Evolutionary conservation across 2,797 vertebrate species (phyloP).

Genomic region (Enteromius thamalakanensis): DNA sequence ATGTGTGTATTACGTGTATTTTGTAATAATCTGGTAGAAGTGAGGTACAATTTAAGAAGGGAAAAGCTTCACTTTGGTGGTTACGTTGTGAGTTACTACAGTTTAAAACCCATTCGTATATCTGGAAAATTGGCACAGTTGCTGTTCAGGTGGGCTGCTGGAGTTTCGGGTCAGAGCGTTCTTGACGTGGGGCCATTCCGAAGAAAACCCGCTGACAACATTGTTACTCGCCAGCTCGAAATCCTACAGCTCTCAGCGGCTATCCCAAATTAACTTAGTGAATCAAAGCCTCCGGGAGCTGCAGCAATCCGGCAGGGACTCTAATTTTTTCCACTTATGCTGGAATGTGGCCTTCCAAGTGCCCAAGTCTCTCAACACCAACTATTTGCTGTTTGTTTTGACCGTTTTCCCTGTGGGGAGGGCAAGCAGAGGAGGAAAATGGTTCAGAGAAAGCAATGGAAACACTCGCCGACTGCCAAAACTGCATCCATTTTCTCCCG

Average conservation of each 20-base stretch:
- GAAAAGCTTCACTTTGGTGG: background rate
- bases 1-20: no score
- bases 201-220: constrained; percentile 45
- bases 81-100: background rate
- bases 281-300: constrained; percentile 43
- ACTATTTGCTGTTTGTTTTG: constrained; percentile 71
- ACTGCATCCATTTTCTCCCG: constrained; percentile 63
- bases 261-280: constrained; percentile 51
- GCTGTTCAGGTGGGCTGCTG: constrained; percentile 3
- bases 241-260: constrained; percentile 39
- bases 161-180: background rate
- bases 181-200: constrained; percentile 24
- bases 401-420: constrained; percentile 57
- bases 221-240: constrained; percentile 22
- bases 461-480: constrained; percentile 62
- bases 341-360: constrained; percentile 61
- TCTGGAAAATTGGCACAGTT: background rate
- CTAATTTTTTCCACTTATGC: constrained; percentile 64
- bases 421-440: constrained; percentile 52
- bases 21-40: background rate
- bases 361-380: constrained; percentile 59
- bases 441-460: constrained; percentile 62
- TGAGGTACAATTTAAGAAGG: no score
- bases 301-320: constrained; percentile 50
- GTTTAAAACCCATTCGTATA: background rate